Percentiles rank a stretch among this genome's conserved stretches.
phyloP scores from a whole-genome alignment of 2,888 invertebrate species.

The Lordiphosa andalusiaca region DNA sequence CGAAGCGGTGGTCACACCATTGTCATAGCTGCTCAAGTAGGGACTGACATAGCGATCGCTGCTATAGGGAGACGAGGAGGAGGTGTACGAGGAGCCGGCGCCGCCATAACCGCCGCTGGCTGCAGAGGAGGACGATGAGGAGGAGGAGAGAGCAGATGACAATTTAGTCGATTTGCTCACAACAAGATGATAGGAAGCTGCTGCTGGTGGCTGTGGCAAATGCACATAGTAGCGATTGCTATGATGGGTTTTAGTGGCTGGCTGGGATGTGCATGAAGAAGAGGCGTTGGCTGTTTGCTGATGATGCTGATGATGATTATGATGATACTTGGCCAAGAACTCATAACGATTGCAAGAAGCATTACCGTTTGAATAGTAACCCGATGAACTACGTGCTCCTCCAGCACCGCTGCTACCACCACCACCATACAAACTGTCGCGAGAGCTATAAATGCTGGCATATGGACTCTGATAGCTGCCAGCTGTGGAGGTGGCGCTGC shows the following conservation, averaged over 20 bases:
- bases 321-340: conserved; percentile 50
- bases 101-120: conserved; percentile 38
- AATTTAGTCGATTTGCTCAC: conserved; percentile 55
- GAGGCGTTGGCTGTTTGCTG: conserved; percentile 41
- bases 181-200: conserved; percentile 43
- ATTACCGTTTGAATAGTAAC: conserved; percentile 75
- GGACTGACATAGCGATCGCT: conserved; percentile 79
- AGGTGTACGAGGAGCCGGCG: conserved; percentile 61
- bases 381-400: conserved; percentile 53
- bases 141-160: conserved; percentile 42
- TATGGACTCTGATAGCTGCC: conserved; percentile 78
- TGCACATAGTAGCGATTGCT: conserved; percentile 30
- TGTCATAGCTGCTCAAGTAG: conserved; percentile 79
- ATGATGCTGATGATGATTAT: conserved; percentile 34
- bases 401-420: conserved; percentile 56
- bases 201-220: conserved; percentile 23
- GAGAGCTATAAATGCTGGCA: conserved; percentile 77
- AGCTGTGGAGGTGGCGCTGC: conserved; percentile 49
- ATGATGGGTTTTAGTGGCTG: conserved; percentile 29
- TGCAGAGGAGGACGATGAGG: conserved; percentile 33
- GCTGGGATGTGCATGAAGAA: conserved; percentile 32
- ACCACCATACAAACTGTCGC: conserved; percentile 78
- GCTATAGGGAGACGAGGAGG: conserved; percentile 68
- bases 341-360: conserved; percentile 49
- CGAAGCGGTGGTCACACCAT: conserved; percentile 80